phyloP scores from a whole-genome alignment of 2,113 vertebrate genomes.

The Sakesphorus luctuosus region DNA sequence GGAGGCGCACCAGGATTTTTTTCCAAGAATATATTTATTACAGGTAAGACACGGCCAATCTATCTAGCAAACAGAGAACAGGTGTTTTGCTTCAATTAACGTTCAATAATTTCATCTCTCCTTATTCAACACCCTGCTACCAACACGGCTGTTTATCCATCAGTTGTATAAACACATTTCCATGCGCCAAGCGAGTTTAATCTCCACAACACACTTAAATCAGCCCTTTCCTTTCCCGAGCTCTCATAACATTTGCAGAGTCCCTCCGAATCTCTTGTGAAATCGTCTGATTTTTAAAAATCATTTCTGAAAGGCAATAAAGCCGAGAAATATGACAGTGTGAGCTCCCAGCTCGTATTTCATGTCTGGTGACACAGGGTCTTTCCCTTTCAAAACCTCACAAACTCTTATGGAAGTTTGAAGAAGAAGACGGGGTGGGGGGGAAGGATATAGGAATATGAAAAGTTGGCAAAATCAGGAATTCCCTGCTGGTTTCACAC shows the following conservation, averaged over 20 bases:
- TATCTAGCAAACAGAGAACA: slow-evolving; percentile 65
- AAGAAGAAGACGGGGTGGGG: neutral
- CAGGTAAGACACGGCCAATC: slow-evolving; percentile 65
- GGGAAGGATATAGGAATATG: rapidly evolving
- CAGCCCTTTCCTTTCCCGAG: neutral
- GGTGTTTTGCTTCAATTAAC: slow-evolving; percentile 75
- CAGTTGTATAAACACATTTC: slow-evolving; percentile 38
- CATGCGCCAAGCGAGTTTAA: neutral
- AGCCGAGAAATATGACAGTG: slow-evolving; percentile 71
- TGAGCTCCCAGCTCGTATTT: slow-evolving; percentile 51
- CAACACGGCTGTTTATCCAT: slow-evolving; percentile 46
- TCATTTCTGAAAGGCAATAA: slow-evolving; percentile 75
- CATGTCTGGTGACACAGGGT: slow-evolving; percentile 48
- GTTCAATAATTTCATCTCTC: slow-evolving; percentile 53
- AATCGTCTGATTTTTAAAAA: slow-evolving; percentile 67
- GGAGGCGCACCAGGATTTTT: slow-evolving; percentile 24
- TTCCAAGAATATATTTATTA: slow-evolving; percentile 68
- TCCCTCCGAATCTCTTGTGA: neutral
- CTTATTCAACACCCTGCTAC: slow-evolving; percentile 19
- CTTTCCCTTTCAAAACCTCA: slow-evolving; percentile 31
- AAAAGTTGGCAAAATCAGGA: neutral
- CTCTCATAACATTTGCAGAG: neutral
- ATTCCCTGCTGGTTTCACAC: neutral
- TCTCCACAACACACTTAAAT: slow-evolving; percentile 36
- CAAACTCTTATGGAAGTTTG: neutral